These are phyloP conservation scores for Marcusenius ussheri DNA, from an alignment of 2,113 vertebrate species.

Conservation along the genomic window DNA sequence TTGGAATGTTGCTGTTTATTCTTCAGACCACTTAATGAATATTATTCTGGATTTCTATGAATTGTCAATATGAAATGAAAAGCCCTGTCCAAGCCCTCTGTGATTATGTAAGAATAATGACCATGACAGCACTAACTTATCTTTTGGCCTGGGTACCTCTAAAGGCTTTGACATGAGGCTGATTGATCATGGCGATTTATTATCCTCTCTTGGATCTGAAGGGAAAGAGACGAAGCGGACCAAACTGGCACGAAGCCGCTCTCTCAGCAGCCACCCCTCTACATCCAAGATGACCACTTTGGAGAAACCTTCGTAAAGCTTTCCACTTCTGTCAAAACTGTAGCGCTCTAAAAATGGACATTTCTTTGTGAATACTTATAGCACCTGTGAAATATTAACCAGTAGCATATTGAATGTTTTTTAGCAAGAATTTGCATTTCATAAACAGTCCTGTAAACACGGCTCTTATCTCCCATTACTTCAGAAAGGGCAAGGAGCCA, in stretches of 20 bases:
- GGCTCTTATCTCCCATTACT: slow-evolving; percentile 1
- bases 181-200: not conserved
- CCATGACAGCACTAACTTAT: not conserved
- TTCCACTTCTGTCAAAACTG: not conserved
- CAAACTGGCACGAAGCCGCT: slow-evolving; percentile 84
- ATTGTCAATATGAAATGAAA: not conserved
- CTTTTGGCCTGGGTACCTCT: not conserved
- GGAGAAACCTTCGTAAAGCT: slow-evolving; percentile 73
- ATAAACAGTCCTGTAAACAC: not conserved
- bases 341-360: not conserved
- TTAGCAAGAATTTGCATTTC: not conserved
- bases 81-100: not conserved
- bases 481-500: slow-evolving; percentile 41
- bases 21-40: not conserved
- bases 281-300: slow-evolving; percentile 72
- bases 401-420: not conserved
- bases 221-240: slow-evolving; percentile 82
- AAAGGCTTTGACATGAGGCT: not conserved
- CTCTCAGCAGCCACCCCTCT: slow-evolving; percentile 81
- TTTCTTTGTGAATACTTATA: not conserved
- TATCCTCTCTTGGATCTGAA: slow-evolving; percentile 41
- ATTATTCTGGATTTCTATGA: not conserved
- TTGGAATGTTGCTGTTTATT: not conserved
- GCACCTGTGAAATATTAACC: not conserved
- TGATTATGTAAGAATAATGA: not conserved